phyloP scores from a whole-genome alignment of 2,888 invertebrate genomes.

The Agrochola circellaris region DNA sequence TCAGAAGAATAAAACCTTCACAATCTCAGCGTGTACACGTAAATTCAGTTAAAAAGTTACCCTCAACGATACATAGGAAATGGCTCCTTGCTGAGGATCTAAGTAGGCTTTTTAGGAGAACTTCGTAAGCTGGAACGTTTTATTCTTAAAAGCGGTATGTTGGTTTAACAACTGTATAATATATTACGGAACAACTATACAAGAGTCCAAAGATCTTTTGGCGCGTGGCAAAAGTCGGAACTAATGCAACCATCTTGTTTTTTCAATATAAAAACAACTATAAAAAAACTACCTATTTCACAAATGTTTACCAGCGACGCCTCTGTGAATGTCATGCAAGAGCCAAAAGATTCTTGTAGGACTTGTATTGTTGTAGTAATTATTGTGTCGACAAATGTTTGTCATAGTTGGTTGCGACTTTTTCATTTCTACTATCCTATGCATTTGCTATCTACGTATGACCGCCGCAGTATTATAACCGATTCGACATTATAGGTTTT shows the following conservation, averaged over 20 bases:
- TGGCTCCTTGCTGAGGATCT: constrained; percentile 10
- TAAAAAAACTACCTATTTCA: too few species aligned
- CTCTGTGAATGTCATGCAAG: too few species aligned
- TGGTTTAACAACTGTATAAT: background rate
- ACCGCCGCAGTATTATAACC: background rate
- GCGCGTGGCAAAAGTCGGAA: background rate
- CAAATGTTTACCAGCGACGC: too few species aligned
- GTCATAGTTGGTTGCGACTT: background rate
- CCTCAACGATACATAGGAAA: constrained; percentile 45
- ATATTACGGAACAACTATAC: background rate
- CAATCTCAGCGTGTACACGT: constrained; percentile 77
- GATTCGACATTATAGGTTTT: background rate
- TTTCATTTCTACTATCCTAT: background rate
- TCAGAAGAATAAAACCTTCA: constrained; percentile 86
- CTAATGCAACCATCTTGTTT: background rate
- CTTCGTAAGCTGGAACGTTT: constrained; percentile 4
- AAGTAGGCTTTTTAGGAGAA: constrained; percentile 20
- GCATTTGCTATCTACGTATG: background rate
- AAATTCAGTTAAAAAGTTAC: constrained; percentile 74
- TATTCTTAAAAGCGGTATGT: constrained; percentile 10
- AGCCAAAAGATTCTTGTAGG: too few species aligned
- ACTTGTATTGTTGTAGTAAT: background rate
- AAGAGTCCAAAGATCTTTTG: background rate
- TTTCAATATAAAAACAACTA: background rate
- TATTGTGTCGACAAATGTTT: background rate